These are phyloP conservation scores for Drosophila meridionalis DNA, from an alignment of 2,888 invertebrate species.

Conservation along the genomic window DNA sequence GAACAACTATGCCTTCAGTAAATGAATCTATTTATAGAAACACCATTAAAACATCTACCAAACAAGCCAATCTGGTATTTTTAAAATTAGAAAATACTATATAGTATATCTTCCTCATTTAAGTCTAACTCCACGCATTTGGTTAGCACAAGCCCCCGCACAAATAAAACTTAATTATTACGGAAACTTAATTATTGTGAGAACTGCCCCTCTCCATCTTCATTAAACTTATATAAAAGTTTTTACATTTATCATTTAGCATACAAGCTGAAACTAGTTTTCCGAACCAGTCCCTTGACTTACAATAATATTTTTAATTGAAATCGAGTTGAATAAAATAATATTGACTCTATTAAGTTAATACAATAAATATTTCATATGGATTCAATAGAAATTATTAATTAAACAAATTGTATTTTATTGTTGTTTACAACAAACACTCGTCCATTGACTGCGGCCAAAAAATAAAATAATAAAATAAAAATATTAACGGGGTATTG, in stretches of 20 bases:
- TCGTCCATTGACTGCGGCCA: slow-evolving; percentile 27
- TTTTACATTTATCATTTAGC: neutral
- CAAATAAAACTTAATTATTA: neutral
- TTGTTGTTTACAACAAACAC: slow-evolving; percentile 8
- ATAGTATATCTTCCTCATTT: neutral
- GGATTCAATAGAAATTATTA: slow-evolving; percentile 4
- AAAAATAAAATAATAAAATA: neutral
- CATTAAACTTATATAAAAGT: neutral
- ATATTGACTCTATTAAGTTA: neutral
- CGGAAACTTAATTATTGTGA: neutral
- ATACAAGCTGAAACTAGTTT: neutral
- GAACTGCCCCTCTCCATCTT: neutral
- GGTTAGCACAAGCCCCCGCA: neutral
- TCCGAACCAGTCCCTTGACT: neutral
- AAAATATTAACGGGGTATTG: slow-evolving; percentile 8
- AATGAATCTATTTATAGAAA: neutral
- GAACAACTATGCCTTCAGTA: neutral
- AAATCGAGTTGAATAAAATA: neutral
- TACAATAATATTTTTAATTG: neutral
- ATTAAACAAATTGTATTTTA: neutral
- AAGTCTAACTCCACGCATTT: neutral
- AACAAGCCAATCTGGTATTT: slow-evolving; percentile 3
- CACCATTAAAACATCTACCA: neutral
- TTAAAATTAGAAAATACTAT: neutral
- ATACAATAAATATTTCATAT: neutral